Conservation (phyloP, 2,113 vertebrate species). For the Brachirus orientalis region DNA sequence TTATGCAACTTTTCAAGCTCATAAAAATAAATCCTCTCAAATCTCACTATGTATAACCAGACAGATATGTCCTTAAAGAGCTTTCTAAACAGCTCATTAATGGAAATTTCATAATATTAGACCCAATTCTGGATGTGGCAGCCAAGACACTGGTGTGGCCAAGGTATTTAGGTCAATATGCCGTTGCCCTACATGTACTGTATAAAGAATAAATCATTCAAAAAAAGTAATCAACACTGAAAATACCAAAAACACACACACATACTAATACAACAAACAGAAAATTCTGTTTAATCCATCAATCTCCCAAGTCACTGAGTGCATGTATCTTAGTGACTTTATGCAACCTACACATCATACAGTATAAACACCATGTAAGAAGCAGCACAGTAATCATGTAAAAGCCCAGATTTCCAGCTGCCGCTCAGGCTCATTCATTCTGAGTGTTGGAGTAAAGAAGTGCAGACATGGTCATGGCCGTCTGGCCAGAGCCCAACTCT, state of each 20-base stretch:
- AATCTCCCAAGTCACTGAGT: slow-evolving; percentile 43
- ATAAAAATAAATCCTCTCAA: slow-evolving; percentile 49
- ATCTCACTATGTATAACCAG: slow-evolving; percentile 34
- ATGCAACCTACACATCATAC: slow-evolving; percentile 3
- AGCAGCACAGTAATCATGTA: slow-evolving; percentile 27
- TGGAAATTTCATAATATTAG: no score
- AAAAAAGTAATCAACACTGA: background rate
- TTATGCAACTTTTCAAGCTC: slow-evolving; percentile 42
- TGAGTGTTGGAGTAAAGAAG: background rate
- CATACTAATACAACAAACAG: no score
- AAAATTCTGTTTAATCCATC: slow-evolving; percentile 37
- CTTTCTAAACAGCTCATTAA: slow-evolving; percentile 38
- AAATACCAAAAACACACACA: slow-evolving; percentile 4
- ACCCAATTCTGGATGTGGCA: slow-evolving; percentile 29
- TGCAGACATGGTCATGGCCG: no score
- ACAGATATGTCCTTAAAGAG: slow-evolving; percentile 7
- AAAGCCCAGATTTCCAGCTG: slow-evolving; percentile 28
- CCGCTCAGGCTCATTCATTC: background rate
- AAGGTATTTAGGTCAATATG: slow-evolving; percentile 56
- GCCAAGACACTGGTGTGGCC: slow-evolving; percentile 6
- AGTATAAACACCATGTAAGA: slow-evolving; percentile 10
- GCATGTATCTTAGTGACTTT: slow-evolving; percentile 1
- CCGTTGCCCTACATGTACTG: slow-evolving; percentile 42
- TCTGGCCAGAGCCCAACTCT: background rate
- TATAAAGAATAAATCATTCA: no score